Conservation (phyloP, 2,888 invertebrate genomes). For the Desoria tigrina region DNA sequence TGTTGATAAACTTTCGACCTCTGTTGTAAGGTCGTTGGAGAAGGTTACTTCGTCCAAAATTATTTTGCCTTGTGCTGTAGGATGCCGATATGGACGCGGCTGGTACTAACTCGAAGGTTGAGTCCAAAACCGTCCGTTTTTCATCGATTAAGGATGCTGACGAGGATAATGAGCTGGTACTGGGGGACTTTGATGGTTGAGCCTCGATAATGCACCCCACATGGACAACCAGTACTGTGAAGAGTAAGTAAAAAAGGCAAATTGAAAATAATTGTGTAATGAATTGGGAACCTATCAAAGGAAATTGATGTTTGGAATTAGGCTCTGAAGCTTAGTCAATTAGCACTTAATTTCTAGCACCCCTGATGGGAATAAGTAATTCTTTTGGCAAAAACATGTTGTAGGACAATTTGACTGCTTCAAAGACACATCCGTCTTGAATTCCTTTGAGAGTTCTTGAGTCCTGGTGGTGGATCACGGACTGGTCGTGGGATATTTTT, state of each 20-base stretch:
- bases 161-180: neutral
- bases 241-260: slow-evolving; percentile 9
- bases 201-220: slow-evolving; percentile 53
- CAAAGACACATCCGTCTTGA: slow-evolving; percentile 1
- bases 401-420: too few species aligned
- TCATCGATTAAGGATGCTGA: neutral
- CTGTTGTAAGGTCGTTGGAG: slow-evolving; percentile 9
- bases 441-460: too few species aligned
- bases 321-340: slow-evolving; percentile 3
- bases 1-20: slow-evolving; percentile 1
- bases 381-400: neutral
- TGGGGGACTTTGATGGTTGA: slow-evolving; percentile 32
- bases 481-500: too few species aligned
- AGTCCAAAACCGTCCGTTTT: neutral
- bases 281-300: too few species aligned
- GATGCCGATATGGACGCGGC: slow-evolving; percentile 33
- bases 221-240: slow-evolving; percentile 50
- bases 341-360: slow-evolving; percentile 2
- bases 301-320: too few species aligned
- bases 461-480: slow-evolving; percentile 2
- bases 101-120: slow-evolving; percentile 24
- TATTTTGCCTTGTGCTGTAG: neutral
- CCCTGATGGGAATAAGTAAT: slow-evolving; percentile 3
- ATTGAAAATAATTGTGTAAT: too few species aligned
- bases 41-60: neutral